A percentile compares a stretch with the other conserved stretches of the same genome.
Evolutionary conservation across 2,797 vertebrate genomes (phyloP).

Genomic region (Oceanodroma leucorhoa): DNA sequence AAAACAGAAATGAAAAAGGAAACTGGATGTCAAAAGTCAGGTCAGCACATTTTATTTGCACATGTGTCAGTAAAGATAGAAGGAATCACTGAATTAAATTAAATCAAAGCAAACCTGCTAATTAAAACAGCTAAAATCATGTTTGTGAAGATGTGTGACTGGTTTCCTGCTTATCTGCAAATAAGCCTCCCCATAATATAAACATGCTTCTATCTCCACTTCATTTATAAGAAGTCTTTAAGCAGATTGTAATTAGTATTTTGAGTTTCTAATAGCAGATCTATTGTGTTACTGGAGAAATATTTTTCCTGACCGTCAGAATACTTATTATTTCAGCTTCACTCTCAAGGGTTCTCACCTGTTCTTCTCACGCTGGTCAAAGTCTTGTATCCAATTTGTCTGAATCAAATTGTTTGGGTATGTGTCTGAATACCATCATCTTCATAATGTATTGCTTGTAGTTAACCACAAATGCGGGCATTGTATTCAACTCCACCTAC

Average conservation of each 20-base stretch:
- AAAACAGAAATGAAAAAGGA: background rate
- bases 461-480: background rate
- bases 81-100: conserved; percentile 54
- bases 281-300: conserved; percentile 18
- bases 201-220: conserved; percentile 56
- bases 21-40: conserved; percentile 21
- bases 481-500: background rate
- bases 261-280: conserved; percentile 29
- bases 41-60: conserved; percentile 50
- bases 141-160: conserved; percentile 51
- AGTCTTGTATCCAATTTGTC: conserved; percentile 3
- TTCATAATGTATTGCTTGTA: background rate
- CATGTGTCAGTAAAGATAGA: conserved; percentile 46
- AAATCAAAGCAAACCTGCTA: conserved; percentile 60
- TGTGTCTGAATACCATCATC: background rate
- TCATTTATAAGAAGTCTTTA: conserved; percentile 56
- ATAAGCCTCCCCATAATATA: conserved; percentile 42
- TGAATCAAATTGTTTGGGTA: background rate
- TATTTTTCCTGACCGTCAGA: conserved; percentile 45
- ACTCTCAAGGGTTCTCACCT: conserved; percentile 48
- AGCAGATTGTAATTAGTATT: conserved; percentile 59
- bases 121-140: conserved; percentile 64
- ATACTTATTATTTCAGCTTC: conserved; percentile 26
- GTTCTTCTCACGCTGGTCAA: conserved; percentile 22
- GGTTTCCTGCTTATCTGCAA: conserved; percentile 55